A percentile compares a stretch with the other conserved stretches of the same genome.
phyloP scores from a whole-genome alignment of 2,888 invertebrate species.

The Drosophila niveifrons region DNA sequence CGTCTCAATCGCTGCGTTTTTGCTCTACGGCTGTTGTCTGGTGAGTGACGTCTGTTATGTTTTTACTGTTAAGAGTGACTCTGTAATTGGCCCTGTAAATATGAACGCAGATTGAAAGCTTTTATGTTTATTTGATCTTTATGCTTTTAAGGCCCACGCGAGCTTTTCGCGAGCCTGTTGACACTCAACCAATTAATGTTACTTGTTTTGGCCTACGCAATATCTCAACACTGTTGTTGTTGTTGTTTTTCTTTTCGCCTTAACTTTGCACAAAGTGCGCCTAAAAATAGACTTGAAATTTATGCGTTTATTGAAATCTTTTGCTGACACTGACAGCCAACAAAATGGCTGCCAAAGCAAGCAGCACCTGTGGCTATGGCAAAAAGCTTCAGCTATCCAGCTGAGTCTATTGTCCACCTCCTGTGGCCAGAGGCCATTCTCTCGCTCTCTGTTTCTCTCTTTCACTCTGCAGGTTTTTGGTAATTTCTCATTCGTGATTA shows the following conservation, averaged over 20 bases:
- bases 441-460: constrained; percentile 9
- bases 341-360: constrained; percentile 44
- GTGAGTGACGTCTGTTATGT: background rate
- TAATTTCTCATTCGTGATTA: constrained; percentile 76
- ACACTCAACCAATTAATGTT: constrained; percentile 48
- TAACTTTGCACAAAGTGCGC: constrained; percentile 33
- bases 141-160: constrained; percentile 24
- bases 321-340: constrained; percentile 44
- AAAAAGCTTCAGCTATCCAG: constrained; percentile 7
- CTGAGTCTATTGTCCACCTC: constrained; percentile 30
- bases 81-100: background rate
- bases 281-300: constrained; percentile 71
- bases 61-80: background rate
- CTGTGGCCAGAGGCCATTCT: constrained; percentile 49
- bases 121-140: constrained; percentile 18
- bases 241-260: constrained; percentile 9
- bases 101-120: background rate
- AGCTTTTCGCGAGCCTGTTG: constrained; percentile 22
- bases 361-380: constrained; percentile 55
- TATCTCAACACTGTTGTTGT: constrained; percentile 1
- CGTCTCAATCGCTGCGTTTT: background rate
- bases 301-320: constrained; percentile 68
- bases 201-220: constrained; percentile 16
- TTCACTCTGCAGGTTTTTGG: constrained; percentile 36
- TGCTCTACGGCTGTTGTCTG: background rate